Conservation (phyloP, 2,888 invertebrate species). For the Aporophyla lueneburgensis region DNA sequence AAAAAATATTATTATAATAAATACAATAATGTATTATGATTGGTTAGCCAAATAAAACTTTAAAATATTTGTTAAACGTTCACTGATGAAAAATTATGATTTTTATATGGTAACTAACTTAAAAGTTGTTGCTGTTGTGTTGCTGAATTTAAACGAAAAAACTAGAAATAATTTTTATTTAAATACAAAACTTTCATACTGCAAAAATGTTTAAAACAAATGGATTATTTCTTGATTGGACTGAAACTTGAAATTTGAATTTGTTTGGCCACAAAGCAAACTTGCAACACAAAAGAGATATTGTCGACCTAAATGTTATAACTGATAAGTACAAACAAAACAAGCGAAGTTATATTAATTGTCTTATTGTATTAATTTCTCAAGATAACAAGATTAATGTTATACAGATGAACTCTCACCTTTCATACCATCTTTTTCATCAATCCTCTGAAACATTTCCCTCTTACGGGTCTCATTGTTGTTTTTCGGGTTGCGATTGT, state of each 20-base stretch:
- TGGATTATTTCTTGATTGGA: background rate
- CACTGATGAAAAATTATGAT: no score
- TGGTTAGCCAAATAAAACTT: no score
- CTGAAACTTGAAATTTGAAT: background rate
- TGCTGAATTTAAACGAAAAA: background rate
- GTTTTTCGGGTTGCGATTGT: conserved; percentile 78
- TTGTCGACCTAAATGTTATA: background rate
- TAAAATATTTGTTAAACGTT: no score
- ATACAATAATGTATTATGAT: no score
- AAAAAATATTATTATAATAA: no score
- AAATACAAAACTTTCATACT: background rate
- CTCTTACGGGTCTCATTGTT: conserved; percentile 72
- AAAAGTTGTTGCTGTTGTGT: background rate
- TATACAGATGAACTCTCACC: conserved; percentile 60
- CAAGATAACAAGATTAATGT: background rate
- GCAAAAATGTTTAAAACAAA: background rate
- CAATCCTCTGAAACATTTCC: conserved; percentile 74
- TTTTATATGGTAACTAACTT: no score
- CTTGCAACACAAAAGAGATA: background rate
- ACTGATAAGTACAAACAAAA: background rate
- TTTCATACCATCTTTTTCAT: conserved; percentile 68
- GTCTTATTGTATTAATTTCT: background rate
- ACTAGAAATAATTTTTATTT: background rate
- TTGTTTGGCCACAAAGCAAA: background rate
- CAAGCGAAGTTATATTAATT: background rate